These are phyloP conservation scores for Nothocercus julius DNA, from an alignment of 2,113 vertebrate species.

Conservation along the genomic window DNA sequence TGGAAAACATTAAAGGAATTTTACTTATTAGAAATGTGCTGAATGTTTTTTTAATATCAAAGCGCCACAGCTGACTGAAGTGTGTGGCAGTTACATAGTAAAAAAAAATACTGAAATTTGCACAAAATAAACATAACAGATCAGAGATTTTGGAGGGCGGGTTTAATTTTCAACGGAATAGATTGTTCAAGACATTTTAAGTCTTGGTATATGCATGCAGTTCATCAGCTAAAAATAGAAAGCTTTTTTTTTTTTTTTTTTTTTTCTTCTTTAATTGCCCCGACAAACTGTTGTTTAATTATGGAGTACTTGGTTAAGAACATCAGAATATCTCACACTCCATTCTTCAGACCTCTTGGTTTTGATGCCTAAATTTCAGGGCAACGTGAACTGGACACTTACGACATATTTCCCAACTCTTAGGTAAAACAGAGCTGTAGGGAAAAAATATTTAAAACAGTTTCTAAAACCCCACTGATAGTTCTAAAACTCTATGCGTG, in stretches of 20 bases:
- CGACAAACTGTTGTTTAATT: not conserved
- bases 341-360: not conserved
- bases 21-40: not conserved
- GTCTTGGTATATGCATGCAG: not conserved
- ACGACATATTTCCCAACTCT: not conserved
- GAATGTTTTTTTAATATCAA: not conserved
- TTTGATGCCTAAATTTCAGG: not conserved
- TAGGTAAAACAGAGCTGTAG: not conserved
- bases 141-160: not conserved
- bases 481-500: not conserved
- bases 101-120: not conserved
- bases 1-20: not conserved
- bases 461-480: not conserved
- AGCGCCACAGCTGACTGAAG: not conserved
- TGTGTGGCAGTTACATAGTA: not conserved
- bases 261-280: not conserved
- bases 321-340: not conserved
- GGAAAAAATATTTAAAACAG: not conserved
- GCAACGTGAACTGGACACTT: not conserved
- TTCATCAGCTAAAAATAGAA: not conserved
- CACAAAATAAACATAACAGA: not conserved
- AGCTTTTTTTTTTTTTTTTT: not conserved
- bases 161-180: not conserved
- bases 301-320: not conserved
- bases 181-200: accelerated